phyloP scores from a whole-genome alignment of 2,797 vertebrate genomes.

The Coccyzus lansbergi region DNA sequence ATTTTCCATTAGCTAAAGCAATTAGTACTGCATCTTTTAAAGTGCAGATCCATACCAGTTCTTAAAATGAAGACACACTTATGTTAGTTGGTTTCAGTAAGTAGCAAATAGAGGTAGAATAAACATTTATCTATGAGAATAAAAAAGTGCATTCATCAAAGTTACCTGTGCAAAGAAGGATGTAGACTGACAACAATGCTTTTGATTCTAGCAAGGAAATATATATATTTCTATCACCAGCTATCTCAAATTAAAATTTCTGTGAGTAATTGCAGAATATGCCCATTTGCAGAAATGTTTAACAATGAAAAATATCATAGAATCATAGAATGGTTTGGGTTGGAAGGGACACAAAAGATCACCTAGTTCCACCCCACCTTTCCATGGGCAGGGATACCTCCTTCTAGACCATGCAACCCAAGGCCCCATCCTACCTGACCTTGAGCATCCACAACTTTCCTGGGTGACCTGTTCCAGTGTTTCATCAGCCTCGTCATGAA shows the following conservation, averaged over 20 bases:
- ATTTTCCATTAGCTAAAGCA: conserved; percentile 18
- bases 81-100: neutral
- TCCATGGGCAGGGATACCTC: no score
- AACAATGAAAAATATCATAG: no score
- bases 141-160: neutral
- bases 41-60: neutral
- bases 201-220: neutral
- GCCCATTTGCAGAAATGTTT: no score
- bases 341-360: no score
- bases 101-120: neutral
- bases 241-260: neutral
- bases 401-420: no score
- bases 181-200: neutral
- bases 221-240: neutral
- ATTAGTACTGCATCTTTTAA: neutral
- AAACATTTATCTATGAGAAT: neutral
- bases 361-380: no score
- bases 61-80: neutral
- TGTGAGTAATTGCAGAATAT: neutral
- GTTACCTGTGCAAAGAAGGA: neutral
- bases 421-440: no score
- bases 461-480: no score
- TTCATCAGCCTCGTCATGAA: no score
- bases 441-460: no score
- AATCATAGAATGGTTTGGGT: no score